Evolutionary conservation across 2,113 vertebrate genomes (phyloP).

Genomic region (Antechinus stuartii): DNA sequence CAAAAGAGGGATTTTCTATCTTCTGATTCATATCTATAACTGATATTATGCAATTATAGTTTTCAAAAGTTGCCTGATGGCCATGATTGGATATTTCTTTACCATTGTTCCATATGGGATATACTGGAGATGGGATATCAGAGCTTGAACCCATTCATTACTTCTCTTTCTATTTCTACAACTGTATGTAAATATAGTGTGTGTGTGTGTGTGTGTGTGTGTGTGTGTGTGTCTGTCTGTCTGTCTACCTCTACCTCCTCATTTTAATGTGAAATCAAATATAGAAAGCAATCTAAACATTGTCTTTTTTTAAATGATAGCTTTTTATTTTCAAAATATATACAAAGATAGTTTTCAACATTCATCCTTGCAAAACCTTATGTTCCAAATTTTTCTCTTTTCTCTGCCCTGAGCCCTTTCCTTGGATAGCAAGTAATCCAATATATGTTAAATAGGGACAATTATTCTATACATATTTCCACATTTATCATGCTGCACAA

Average conservation of each 20-base stretch:
- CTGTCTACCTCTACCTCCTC: not conserved
- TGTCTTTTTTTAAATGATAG: no score
- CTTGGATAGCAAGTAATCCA: no score
- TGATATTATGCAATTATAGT: not conserved
- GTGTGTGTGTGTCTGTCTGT: not conserved
- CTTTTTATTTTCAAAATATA: no score
- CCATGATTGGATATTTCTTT: not conserved
- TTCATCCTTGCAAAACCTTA: no score
- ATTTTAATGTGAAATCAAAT: not conserved
- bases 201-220: not conserved
- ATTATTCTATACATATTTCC: no score
- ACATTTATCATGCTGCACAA: no score
- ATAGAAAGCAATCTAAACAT: not conserved
- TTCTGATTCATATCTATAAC: not conserved
- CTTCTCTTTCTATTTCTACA: not conserved
- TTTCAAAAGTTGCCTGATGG: not conserved
- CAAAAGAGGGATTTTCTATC: not conserved
- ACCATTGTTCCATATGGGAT: not conserved
- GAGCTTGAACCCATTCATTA: not conserved
- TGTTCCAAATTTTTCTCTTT: no score
- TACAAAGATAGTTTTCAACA: no score
- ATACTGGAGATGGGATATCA: not conserved
- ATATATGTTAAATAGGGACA: no score
- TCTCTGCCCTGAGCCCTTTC: no score
- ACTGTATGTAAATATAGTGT: not conserved